Percentiles rank a stretch among this genome's conserved stretches.
phyloP scores from a whole-genome alignment of 2,113 vertebrate species.

The Eulemur macaco region DNA sequence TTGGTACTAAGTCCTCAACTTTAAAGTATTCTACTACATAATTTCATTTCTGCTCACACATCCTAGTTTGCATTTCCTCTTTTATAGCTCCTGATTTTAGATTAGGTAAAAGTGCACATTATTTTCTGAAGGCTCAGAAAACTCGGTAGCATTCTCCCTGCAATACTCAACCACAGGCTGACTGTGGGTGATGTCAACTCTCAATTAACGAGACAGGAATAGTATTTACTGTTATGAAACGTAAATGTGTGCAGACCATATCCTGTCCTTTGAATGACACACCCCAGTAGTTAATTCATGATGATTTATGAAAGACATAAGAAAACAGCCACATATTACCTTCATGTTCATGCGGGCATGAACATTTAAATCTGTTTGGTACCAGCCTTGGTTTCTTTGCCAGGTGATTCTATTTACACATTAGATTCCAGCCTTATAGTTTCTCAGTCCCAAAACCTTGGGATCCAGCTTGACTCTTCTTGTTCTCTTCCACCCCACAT shows the following conservation, averaged over 20 bases:
- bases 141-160: slow-evolving; percentile 3
- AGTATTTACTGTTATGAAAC: slow-evolving; percentile 39
- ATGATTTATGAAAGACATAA: slow-evolving; percentile 12
- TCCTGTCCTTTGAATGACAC: slow-evolving; percentile 23
- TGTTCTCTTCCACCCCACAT: not conserved
- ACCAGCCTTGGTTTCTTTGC: not conserved
- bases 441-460: not conserved
- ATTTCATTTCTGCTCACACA: not conserved
- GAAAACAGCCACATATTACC: not conserved
- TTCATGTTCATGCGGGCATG: not conserved
- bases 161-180: slow-evolving; percentile 38
- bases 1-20: not conserved
- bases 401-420: not conserved
- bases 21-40: not conserved
- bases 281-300: not conserved
- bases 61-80: not conserved
- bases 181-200: slow-evolving; percentile 36
- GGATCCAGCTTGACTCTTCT: not conserved
- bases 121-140: slow-evolving; percentile 19
- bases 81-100: slow-evolving; percentile 5
- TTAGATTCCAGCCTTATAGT: not conserved
- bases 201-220: slow-evolving; percentile 25
- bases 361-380: not conserved
- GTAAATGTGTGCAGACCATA: slow-evolving; percentile 25
- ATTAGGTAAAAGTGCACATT: not conserved